Base-by-base conservation (phyloP, 2,888 invertebrate species). In the Cynaeus angustus region DNA sequence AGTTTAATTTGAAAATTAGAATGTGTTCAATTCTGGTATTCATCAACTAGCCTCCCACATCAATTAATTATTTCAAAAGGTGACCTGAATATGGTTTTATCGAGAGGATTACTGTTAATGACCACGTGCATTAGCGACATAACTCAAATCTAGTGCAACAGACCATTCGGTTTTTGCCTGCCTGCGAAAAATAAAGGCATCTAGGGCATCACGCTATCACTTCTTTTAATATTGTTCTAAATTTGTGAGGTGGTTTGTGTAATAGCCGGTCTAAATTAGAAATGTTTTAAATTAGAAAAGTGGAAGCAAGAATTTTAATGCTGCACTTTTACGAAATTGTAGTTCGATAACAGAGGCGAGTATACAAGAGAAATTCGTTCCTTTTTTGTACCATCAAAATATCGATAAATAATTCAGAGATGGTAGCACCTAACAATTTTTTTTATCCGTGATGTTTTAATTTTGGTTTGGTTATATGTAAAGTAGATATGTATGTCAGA, bases 61-160 rank as follows among this genome's bases (percentile, higher is more conserved):
- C 50, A 26, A 64, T 48, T 69, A 69, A 69, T 65, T 69, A 43
- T 56, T 38, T 53, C 16, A 64, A 64, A 64, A 53, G 50, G 48
- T 69, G 69, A 69, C 64, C 69, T 41, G 53, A 65, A 65, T 69
- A 53, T 59, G 50, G 46, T 61, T 45, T 12, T 53, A 67, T 67
- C 53, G 45, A 53, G 38, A 53, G 10, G 45, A 59, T 67, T 67
- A 48, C 45, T 16, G 58, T 61, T 67, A 67, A 61, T 61, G 48
- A 67, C 52, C 53, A 26, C 38, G 41, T 61, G 67, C 67, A 53
- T 67, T 59, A 48, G 53, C 12, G 50, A 67, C 41, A 61, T 58
- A 28, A 58, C 59, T 67, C 67, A 67, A 67, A 67, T 61, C 52
- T 67, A 67, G 67, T 61, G 61, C 67, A 67, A 43, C 12, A 38